Base-by-base conservation (phyloP, 35 echinoderm and acorn worm species). In the Diadema setosum region DNA sequence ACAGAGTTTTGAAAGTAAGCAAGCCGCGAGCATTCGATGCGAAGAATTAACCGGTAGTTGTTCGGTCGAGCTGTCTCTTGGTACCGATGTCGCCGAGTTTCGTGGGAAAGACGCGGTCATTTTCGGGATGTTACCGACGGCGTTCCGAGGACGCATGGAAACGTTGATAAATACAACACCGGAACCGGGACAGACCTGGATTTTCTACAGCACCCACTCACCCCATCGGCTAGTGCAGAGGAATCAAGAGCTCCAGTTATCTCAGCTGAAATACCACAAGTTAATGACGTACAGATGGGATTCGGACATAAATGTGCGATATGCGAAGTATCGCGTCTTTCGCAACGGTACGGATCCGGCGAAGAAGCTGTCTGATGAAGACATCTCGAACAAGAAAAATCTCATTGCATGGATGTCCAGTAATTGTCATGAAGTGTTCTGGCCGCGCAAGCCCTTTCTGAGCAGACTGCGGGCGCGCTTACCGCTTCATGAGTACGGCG, bases 141-240 rank as follows among this genome's bases (percentile, higher is more conserved):
- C 56, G 1, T 86, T 94, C 18, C 5, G 70, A 82, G 88, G 88
- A 1, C 36, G 65, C 2, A 60, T 94, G 17, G 41, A 81, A 3
- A 26, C 6, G 20, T 48, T 94, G 70, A 46, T 82, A 1, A 12
- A 46, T 44, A 18, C 46, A n/a, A 33, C 82, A 5, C 93, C 93
- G 2, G 70, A 81, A 31, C 2, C n/a, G 16, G 88, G 64, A 29
- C 93, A 94, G 40, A 94, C 93, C 16, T 94, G 93, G 93, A 45
- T 94, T 58, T 94, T 81, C 43, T 91, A 87, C 58, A 91, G 88
- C 49, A 94, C 93, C 45, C 82, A 94, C 39, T 84, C 93, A 33
- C 88, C 93, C 14, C 61, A 75, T 14, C 64, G 88, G 45, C 26
- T 94, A 9, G 70, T 84, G 23, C 7, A 64, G 2, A 90, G 92